Conservation (phyloP, 2,888 invertebrate species). For the Uloborus plumipes region DNA sequence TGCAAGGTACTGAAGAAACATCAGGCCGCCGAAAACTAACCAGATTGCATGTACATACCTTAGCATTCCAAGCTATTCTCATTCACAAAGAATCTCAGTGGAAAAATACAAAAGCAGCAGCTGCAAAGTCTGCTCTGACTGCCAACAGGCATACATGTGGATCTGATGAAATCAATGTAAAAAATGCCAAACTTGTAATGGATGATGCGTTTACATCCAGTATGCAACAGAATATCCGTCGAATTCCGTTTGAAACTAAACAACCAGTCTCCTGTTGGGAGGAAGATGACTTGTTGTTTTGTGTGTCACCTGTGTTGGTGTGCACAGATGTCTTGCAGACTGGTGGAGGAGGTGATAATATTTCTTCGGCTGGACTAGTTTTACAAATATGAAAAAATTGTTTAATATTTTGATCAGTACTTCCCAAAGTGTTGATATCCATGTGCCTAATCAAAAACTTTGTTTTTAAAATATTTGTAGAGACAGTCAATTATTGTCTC, state of each 20-base stretch:
- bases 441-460: too few relatives aligned
- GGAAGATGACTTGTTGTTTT: constrained; percentile 76
- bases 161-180: constrained; percentile 72
- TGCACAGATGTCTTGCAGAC: constrained; percentile 86
- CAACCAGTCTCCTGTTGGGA: constrained; percentile 86
- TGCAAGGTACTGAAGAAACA: constrained; percentile 65
- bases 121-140: constrained; percentile 85
- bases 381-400: constrained; percentile 69
- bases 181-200: constrained; percentile 78
- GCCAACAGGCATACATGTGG: constrained; percentile 82
- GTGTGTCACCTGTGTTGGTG: constrained; percentile 86
- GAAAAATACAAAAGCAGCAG: constrained; percentile 84
- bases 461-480: too few relatives aligned
- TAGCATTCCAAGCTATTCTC: constrained; percentile 88
- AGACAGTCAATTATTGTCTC: too few relatives aligned
- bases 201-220: constrained; percentile 88
- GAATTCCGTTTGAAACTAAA: constrained; percentile 79
- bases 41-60: constrained; percentile 85
- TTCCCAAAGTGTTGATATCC: background rate
- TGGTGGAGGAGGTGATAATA: constrained; percentile 89
- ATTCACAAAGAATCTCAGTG: constrained; percentile 79
- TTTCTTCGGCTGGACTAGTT: constrained; percentile 87
- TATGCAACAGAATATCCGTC: constrained; percentile 72
- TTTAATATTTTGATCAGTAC: background rate
- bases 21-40: constrained; percentile 77